Evolutionary conservation across 2,888 invertebrate genomes (phyloP), one percentile per base, ranked within the genome.

Genomic region (Mesorhabditis belari): DNA sequence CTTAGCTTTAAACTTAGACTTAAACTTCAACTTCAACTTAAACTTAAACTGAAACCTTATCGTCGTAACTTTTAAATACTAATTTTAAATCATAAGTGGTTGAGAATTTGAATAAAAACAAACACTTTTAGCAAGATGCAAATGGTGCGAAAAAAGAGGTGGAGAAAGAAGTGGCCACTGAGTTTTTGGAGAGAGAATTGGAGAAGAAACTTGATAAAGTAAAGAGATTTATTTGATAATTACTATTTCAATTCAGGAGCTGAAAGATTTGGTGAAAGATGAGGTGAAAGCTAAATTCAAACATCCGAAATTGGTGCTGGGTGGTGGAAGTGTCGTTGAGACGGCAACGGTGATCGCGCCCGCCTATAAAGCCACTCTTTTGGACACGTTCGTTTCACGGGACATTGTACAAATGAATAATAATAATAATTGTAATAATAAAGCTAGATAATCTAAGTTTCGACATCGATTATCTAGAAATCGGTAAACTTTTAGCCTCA

Each of bases 401-500:
- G n/a, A n/a, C 12, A 35, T 17, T 35, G 1, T 35, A 17, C n/a
- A 35, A 35, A n/a, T 35, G 12, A n/a, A 17, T 17, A 35, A 17
- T 35, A n/a, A 1, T 35, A 1, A 17, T 17, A 35, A 35, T 35
- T 35, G 12, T 35, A 17, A 35, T 17, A 35, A n/a, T n/a, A n/a
- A n/a, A n/a, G n/a, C n/a, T n/a, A n/a, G n/a, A n/a, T n/a, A n/a
- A n/a, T n/a, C n/a, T n/a, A n/a, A n/a, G 44, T 35, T 9, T 9
- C n/a, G 44, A 9, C 44, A 35, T 35, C 44, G n/a, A 35, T 17
- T 17, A 17, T 2, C n/a, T 35, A 35, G 44, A 35, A 35, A 35
- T n/a, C 44, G 12, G 1, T 17, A 9, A 35, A 35, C n/a, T 50
- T 64, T 54, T 59, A 73, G 73, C 55, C 66, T 73, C 51, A 70